These are phyloP conservation scores for Zoroaster sp. DNA, from an alignment of 53 echinoderm and acorn worm genomes.

Conservation along the genomic window DNA sequence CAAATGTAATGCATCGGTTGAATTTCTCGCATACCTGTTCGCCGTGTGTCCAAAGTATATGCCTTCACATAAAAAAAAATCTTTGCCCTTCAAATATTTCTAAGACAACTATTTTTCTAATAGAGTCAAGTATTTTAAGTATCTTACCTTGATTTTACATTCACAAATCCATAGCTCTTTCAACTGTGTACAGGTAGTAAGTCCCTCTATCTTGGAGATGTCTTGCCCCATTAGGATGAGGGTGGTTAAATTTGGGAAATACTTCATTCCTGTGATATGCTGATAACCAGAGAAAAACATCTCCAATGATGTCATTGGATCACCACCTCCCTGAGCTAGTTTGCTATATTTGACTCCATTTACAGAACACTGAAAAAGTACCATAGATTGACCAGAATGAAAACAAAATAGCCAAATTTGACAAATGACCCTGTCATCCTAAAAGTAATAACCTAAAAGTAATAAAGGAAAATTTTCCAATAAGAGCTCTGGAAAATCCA, in stretches of 20 bases:
- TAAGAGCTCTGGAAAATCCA: no score
- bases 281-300: constrained; percentile 94
- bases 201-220: constrained; percentile 66
- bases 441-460: no score
- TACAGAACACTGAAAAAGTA: constrained; percentile 74
- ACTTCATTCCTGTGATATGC: constrained; percentile 78
- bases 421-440: no score
- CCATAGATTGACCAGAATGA: no score
- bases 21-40: no score
- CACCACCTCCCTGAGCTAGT: constrained; percentile 69
- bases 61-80: neutral
- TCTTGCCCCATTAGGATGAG: constrained; percentile 89
- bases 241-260: constrained; percentile 77
- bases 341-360: constrained; percentile 88
- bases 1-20: no score
- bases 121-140: neutral
- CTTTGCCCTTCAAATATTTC: neutral
- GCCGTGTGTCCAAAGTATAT: no score
- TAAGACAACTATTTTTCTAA: neutral
- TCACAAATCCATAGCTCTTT: constrained; percentile 96
- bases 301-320: constrained; percentile 73
- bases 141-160: constrained; percentile 82
- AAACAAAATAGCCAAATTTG: no score
- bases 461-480: no score
- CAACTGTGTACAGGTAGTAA: constrained; percentile 67